Evolutionary conservation across 1,140 invertebrate genomes (phyloP).

Genomic region (Oscheius sp.): DNA sequence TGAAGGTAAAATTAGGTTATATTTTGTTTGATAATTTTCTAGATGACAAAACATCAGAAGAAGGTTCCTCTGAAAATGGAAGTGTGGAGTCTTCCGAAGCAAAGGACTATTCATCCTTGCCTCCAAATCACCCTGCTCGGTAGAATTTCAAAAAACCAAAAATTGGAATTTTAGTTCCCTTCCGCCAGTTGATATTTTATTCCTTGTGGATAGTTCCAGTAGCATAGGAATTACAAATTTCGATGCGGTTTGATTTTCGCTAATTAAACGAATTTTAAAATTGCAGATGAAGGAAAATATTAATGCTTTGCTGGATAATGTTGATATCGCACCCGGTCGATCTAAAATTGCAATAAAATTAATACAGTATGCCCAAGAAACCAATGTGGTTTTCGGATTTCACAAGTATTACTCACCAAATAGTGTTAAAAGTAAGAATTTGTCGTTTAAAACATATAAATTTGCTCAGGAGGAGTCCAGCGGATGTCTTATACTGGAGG

Average conservation of each 20-base stretch:
- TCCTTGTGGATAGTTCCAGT: conserved; percentile 46
- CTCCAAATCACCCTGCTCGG: conserved; percentile 47
- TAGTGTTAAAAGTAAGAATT: conserved; percentile 39
- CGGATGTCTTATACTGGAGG: conserved; percentile 54
- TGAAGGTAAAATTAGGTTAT: too few relatives aligned
- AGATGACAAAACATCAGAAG: too few relatives aligned
- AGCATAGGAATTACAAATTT: conserved; percentile 46
- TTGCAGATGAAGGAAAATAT: conserved; percentile 45
- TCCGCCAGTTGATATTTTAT: conserved; percentile 48
- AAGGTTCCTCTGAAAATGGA: too few relatives aligned
- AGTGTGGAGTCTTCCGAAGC: too few relatives aligned
- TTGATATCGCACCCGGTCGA: conserved; percentile 52
- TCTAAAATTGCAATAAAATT: conserved; percentile 45
- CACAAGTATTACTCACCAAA: conserved; percentile 44
- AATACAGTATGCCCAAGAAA: conserved; percentile 51
- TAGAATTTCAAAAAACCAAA: background rate
- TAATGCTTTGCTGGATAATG: conserved; percentile 39
- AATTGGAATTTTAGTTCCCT: conserved; percentile 11
- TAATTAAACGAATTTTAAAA: background rate
- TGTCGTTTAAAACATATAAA: background rate
- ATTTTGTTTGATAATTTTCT: too few relatives aligned
- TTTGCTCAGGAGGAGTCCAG: conserved; percentile 45
- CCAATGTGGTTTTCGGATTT: conserved; percentile 49
- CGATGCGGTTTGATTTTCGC: conserved; percentile 28
- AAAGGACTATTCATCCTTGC: too few relatives aligned